Conservation (phyloP, 1,140 invertebrate species). For the Phortica variegata region DNA sequence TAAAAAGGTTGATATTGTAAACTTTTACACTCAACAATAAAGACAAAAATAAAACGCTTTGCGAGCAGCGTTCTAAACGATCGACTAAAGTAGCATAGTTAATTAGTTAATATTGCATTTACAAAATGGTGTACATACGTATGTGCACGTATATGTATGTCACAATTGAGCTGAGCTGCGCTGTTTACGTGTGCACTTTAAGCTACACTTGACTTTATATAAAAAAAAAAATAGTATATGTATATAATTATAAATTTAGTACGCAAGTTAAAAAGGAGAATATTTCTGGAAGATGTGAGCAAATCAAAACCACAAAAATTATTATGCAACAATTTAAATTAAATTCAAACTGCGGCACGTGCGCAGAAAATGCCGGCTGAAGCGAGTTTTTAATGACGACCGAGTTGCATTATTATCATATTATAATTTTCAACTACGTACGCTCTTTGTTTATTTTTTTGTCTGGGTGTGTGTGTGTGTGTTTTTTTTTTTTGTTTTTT, state of each 20-base stretch:
- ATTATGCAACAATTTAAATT: constrained; percentile 40
- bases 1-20: constrained; percentile 23
- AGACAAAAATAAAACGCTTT: constrained; percentile 6
- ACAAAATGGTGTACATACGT: constrained; percentile 32
- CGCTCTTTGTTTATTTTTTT: too few relatives aligned
- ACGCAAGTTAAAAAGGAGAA: too few relatives aligned
- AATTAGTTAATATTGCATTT: constrained; percentile 52
- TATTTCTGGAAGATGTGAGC: constrained; percentile 47
- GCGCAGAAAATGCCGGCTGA: too few relatives aligned
- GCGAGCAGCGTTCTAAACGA: constrained; percentile 38
- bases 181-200: neutral
- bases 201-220: neutral
- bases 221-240: neutral
- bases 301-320: constrained; percentile 14
- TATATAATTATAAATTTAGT: too few relatives aligned
- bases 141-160: too few relatives aligned
- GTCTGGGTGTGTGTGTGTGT: too few relatives aligned
- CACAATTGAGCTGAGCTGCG: neutral
- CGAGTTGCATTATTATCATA: too few relatives aligned
- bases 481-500: too few relatives aligned
- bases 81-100: too few relatives aligned
- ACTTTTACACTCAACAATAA: constrained; percentile 8
- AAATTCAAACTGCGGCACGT: constrained; percentile 22
- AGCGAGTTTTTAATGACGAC: too few relatives aligned
- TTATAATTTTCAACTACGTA: too few relatives aligned